Percentiles rank a stretch among this genome's conserved stretches.
Conservation (phyloP, 2,113 vertebrate species). For the Nothoprocta perdicaria region DNA sequence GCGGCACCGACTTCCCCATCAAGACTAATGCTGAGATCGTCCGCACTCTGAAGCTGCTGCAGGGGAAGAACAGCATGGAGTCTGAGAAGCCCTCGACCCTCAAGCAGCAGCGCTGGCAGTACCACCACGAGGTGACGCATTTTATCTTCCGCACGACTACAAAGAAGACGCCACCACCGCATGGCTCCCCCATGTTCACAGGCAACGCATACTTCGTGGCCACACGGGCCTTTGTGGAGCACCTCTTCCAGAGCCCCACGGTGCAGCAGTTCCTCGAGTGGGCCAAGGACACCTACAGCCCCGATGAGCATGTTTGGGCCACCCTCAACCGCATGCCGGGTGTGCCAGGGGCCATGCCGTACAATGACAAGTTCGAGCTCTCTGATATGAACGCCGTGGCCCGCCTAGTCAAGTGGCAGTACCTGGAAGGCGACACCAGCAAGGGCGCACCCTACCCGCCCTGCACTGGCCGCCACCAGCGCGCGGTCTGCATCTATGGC, state of each 20-base stretch:
- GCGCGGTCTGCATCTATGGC: constrained; percentile 86
- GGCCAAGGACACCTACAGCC: constrained; percentile 92
- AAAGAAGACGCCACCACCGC: constrained; percentile 80
- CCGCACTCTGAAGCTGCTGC: constrained; percentile 77
- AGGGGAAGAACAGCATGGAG: constrained; percentile 88
- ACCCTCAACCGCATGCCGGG: constrained; percentile 85
- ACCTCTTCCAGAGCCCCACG: constrained; percentile 74
- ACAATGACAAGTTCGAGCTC: constrained; percentile 79
- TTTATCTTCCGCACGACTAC: neutral
- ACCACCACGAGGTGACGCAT: constrained; percentile 67
- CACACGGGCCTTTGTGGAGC: constrained; percentile 83
- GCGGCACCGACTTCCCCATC: constrained; percentile 91
- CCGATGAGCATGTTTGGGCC: constrained; percentile 93
- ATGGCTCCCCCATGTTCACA: constrained; percentile 80
- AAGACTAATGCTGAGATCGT: constrained; percentile 92
- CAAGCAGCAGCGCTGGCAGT: constrained; percentile 84
- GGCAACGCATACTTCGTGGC: constrained; percentile 89
- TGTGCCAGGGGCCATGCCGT: constrained; percentile 82
- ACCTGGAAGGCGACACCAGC: constrained; percentile 77
- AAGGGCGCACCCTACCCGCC: constrained; percentile 84
- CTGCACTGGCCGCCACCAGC: constrained; percentile 82
- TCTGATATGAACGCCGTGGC: constrained; percentile 87
- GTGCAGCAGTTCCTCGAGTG: constrained; percentile 82
- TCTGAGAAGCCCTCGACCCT: constrained; percentile 68
- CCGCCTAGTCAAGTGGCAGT: constrained; percentile 87